Evolutionary conservation across 2,113 vertebrate species (phyloP).

Genomic region (Crotalus horridus): DNA sequence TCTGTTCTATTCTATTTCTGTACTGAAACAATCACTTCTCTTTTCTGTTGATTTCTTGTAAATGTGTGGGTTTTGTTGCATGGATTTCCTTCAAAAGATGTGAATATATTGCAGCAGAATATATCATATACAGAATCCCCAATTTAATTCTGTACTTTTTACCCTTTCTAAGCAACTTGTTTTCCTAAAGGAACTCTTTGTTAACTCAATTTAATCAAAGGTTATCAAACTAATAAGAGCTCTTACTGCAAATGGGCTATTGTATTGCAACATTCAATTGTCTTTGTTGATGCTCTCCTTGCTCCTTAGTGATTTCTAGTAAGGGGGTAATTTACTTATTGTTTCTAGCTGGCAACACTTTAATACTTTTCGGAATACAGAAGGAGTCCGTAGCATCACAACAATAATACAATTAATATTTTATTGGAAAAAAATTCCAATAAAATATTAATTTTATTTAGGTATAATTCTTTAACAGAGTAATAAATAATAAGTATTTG

Average conservation of each 20-base stretch:
- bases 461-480: background rate
- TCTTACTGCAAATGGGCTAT: conserved; percentile 27
- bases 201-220: conserved; percentile 37
- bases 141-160: background rate
- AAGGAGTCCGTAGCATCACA: accelerated
- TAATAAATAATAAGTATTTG: background rate
- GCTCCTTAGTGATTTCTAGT: conserved; percentile 29
- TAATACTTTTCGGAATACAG: background rate
- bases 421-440: background rate
- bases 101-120: background rate
- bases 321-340: conserved; percentile 42
- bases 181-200: conserved; percentile 33
- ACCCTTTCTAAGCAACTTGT: background rate
- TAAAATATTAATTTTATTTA: background rate
- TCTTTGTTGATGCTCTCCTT: conserved; percentile 19
- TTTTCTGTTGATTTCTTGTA: background rate
- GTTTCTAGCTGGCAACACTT: conserved; percentile 26
- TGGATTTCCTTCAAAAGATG: background rate
- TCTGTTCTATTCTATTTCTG: background rate
- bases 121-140: background rate
- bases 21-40: background rate
- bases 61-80: background rate
- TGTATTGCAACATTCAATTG: conserved; percentile 26
- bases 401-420: background rate
- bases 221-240: conserved; percentile 31